Conservation (phyloP, 92 coral and sea anemone species). For the Umimayanthus chanpuru region DNA sequence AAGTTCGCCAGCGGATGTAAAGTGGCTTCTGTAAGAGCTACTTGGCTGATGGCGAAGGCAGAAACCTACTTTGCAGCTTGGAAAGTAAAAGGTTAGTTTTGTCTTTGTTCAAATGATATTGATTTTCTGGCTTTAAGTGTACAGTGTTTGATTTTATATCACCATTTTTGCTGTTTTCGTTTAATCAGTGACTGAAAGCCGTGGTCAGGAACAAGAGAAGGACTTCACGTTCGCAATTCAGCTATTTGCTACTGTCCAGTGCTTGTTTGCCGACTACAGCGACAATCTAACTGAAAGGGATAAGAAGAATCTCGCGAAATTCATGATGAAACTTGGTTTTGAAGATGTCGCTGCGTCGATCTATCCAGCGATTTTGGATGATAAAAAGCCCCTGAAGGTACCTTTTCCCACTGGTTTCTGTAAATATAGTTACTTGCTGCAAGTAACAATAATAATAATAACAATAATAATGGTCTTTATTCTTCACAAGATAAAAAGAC, state of each 20-base stretch:
- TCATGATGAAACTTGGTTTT: constrained; percentile 61
- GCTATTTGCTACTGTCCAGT: constrained; percentile 49
- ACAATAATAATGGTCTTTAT: too few relatives aligned
- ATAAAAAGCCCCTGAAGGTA: not conserved
- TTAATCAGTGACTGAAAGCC: not conserved
- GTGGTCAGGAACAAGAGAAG: not conserved
- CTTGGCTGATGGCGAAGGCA: constrained; percentile 53
- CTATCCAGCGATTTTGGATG: not conserved
- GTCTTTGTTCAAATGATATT: not conserved
- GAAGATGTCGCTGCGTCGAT: constrained; percentile 53
- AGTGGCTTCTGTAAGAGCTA: constrained; percentile 23
- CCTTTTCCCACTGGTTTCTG: not conserved
- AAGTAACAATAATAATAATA: too few relatives aligned
- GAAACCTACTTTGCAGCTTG: constrained; percentile 49
- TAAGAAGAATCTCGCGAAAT: constrained; percentile 51
- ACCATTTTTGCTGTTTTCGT: not conserved
- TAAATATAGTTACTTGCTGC: too few relatives aligned
- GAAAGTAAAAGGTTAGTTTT: constrained; percentile 49
- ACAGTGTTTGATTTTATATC: not conserved
- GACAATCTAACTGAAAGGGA: constrained; percentile 34
- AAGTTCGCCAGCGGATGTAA: constrained; percentile 29
- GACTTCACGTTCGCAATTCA: constrained; percentile 46
- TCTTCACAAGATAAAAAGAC: too few relatives aligned
- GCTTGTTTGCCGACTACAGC: constrained; percentile 37
- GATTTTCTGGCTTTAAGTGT: not conserved